A percentile compares a stretch with the other conserved stretches of the same genome.
These are phyloP conservation scores for Spea hammondii DNA, from an alignment of 2,797 vertebrate genomes.

Conservation along the genomic window DNA sequence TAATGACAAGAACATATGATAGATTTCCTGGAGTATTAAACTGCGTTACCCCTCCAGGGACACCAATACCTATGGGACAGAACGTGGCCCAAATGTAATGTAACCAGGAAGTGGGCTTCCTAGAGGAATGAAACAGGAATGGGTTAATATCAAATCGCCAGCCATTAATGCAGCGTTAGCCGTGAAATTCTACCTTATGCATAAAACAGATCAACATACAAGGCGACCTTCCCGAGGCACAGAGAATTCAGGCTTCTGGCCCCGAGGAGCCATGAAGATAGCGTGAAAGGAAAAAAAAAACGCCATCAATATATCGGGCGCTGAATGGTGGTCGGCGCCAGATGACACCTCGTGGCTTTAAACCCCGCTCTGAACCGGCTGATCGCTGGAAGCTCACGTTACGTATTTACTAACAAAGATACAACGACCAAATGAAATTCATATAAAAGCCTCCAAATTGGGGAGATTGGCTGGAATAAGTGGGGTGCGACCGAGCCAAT, in stretches of 20 bases:
- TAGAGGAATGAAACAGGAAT: neutral
- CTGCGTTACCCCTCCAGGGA: neutral
- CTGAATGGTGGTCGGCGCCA: neutral
- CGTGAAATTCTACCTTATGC: constrained; percentile 7
- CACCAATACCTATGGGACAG: neutral
- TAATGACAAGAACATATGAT: too few species aligned
- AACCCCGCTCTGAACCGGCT: too few species aligned
- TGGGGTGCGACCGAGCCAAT: too few species aligned
- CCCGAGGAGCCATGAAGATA: neutral
- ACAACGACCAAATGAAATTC: too few species aligned
- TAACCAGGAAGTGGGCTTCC: neutral
- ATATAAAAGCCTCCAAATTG: too few species aligned
- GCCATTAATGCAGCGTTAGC: neutral
- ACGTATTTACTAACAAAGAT: too few species aligned
- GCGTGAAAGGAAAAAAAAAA: neutral
- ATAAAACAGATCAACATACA: neutral
- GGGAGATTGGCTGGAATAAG: too few species aligned
- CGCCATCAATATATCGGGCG: neutral
- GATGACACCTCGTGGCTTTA: too few species aligned
- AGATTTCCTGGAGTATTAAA: too few species aligned
- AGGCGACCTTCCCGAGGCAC: neutral
- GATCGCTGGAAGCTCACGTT: too few species aligned
- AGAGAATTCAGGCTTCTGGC: neutral
- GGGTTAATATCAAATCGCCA: neutral
- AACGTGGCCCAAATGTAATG: neutral